phyloP scores from a whole-genome alignment of 2,888 invertebrate genomes.

The Quadroppia sp. region DNA sequence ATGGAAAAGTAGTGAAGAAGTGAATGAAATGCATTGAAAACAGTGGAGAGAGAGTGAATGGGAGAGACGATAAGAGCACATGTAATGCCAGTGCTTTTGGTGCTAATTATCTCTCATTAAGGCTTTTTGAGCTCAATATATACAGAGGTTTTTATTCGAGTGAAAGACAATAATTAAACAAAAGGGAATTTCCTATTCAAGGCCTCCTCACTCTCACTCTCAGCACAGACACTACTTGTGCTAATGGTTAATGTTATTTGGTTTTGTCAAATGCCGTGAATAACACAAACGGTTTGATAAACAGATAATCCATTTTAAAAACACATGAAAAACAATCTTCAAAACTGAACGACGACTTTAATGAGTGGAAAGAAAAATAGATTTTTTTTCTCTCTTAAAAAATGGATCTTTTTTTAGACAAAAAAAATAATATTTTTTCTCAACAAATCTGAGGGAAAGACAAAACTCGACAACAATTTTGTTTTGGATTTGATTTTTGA shows the following conservation, averaged over 20 bases:
- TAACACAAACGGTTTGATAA: slow-evolving; percentile 35
- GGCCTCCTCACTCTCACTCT: neutral
- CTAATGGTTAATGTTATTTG: slow-evolving; percentile 16
- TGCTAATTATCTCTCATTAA: slow-evolving; percentile 38
- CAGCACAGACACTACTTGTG: neutral
- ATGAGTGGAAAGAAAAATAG: neutral
- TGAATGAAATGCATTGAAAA: slow-evolving; percentile 30
- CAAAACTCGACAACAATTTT: neutral
- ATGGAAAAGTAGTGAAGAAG: slow-evolving; percentile 41
- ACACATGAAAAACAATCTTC: slow-evolving; percentile 5
- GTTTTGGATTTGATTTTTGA: slow-evolving; percentile 1
- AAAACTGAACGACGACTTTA: neutral
- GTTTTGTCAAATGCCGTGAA: slow-evolving; percentile 37
- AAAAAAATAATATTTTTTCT: neutral
- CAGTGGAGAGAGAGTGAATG: slow-evolving; percentile 39
- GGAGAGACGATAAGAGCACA: slow-evolving; percentile 31
- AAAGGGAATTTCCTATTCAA: slow-evolving; percentile 35
- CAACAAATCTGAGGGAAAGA: too few relatives aligned
- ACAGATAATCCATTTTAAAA: slow-evolving; percentile 37
- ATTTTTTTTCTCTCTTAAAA: neutral
- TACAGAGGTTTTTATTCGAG: slow-evolving; percentile 25
- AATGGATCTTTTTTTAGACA: neutral
- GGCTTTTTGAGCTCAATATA: slow-evolving; percentile 5
- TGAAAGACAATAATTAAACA: slow-evolving; percentile 36
- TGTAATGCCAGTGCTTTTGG: slow-evolving; percentile 21